Base-by-base conservation (phyloP, 2,113 vertebrate genomes). In the Cyanistes caeruleus region DNA sequence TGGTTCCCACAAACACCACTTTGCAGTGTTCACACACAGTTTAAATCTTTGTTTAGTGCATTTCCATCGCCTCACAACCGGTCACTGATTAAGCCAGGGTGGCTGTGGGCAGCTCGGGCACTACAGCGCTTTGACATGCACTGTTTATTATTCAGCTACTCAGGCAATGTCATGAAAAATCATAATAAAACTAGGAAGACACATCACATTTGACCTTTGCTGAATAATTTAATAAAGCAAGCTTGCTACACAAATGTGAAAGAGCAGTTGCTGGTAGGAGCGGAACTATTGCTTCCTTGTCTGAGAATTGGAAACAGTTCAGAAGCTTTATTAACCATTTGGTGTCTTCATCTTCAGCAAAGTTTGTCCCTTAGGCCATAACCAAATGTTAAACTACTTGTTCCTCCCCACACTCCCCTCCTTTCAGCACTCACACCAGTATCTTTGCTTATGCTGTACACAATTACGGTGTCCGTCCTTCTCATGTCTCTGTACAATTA, bases 141-240 rank as follows among this genome's bases (percentile, higher is more conserved):
- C 67, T 84, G 86, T 83, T 95, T 97, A 81, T 91, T 97, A 97
- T 97, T 94, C 87, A 94, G 48, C 96, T 78, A 74, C 93, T 97
- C 96, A 90, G 73, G 82, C 94, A 93, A 91, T 91, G 93, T 97
- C 96, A 97, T 64, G 88, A 97, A 97, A 98, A 97, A 97, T 93
- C 96, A 98, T 96, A 98, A 96, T 90, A 97, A 92, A 96, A 72
- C 93, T 81, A 89, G 93, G 95, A 97, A 97, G 92, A 88, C 96
- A 93, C 94, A 95, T 94, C 97, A 95, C 97, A 94, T 96, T 98
- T 98, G 98, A 98, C 98, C 97, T 98, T 97, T 98, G 90, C 94
- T 81, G 95, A 97, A 97, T 98, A 98, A 98, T 98, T 98, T 95
- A 98, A 98, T 98, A 96, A 98, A 97, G 94, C 95, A 79, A 80